Evolutionary conservation across 2,888 invertebrate genomes (phyloP).

Genomic region (Theretra japonica): DNA sequence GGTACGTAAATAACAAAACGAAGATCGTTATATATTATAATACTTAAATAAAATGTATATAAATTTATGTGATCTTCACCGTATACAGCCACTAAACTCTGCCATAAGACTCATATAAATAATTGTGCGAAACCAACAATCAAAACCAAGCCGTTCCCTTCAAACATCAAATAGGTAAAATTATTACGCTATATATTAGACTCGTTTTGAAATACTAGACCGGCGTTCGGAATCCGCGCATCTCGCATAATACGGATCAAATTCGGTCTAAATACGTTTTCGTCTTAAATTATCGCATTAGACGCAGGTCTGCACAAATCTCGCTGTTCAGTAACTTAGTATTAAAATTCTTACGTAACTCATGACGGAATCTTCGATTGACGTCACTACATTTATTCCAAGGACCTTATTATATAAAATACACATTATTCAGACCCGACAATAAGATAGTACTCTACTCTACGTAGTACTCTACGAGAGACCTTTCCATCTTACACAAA

Average conservation of each 20-base stretch:
- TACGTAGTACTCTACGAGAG: too few species aligned
- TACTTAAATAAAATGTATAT: too few species aligned
- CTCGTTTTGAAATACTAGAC: not conserved
- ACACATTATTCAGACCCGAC: too few species aligned
- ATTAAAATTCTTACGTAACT: not conserved
- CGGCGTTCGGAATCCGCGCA: not conserved
- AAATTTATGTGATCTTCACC: too few species aligned
- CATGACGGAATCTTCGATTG: not conserved
- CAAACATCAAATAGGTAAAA: not conserved
- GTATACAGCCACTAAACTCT: not conserved
- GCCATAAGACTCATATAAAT: not conserved
- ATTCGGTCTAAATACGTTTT: not conserved
- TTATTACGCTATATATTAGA: not conserved
- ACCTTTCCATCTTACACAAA: too few species aligned
- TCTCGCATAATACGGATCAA: not conserved
- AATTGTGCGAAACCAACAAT: not conserved
- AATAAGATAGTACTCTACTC: too few species aligned
- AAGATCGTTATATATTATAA: too few species aligned
- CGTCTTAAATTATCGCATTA: slow-evolving; percentile 6
- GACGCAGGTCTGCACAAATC: not conserved
- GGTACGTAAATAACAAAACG: too few species aligned
- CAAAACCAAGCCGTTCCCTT: not conserved
- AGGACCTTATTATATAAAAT: too few species aligned
- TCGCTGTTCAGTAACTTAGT: not conserved
- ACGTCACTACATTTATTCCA: not conserved